Percentiles rank a stretch among this genome's conserved stretches.
phyloP scores from a whole-genome alignment of 2,113 vertebrate genomes.

The pig (Sus scrofa) region T2T-Sscrofa CM000812.6:65548501-65549000 shows the following conservation, averaged over 20 bases:
- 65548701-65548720: neutral
- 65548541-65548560: neutral
- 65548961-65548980: neutral
- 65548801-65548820: neutral
- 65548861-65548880: neutral
- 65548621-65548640: neutral
- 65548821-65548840: neutral
- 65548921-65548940: neutral
- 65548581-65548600: neutral
- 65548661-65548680: neutral
- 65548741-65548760: slow-evolving; percentile 31
- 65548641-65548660: neutral
- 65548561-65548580: neutral
- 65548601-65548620: neutral
- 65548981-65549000: neutral
- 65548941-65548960: neutral
- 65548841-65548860: neutral
- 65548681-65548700: neutral
- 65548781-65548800: slow-evolving; percentile 12
- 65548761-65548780: neutral
- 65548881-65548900: rapidly evolving
- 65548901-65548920: neutral
- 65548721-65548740: neutral
- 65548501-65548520: neutral
- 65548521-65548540: neutral